Base-by-base conservation (phyloP, 2,797 vertebrate species). In the Cygnus olor region DNA sequence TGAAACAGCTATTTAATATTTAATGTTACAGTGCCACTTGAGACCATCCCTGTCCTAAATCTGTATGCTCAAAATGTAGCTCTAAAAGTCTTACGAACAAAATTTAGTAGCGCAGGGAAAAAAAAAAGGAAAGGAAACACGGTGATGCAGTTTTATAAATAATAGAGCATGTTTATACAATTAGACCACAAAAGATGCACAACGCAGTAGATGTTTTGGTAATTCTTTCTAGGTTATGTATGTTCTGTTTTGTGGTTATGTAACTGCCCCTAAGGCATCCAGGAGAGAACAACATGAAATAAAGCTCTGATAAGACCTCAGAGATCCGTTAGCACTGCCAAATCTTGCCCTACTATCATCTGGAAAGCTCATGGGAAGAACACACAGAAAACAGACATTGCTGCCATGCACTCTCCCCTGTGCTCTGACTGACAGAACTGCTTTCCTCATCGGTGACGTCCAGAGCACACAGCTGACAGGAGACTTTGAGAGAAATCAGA, bases 1-100 rank as follows among this genome's bases (percentile, higher is more conserved):
- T 94, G 86, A 87, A 96, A 78, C 53, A 94, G 80, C 89, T 95
- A 87, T 79, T 97, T 95, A 97, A 97, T 96, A 97, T 95, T 97
- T 96, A 96, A 95, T 91, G 77, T 85, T 96, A 94, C 24, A 86
- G 80, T 78, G 74, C 40, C 89, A 94, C 72, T 96, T 92, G 92
- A 96, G 93, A 97, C 44, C 42, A 65, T 60, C 70, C 57, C 74
- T 94, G 90, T 79, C 88, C 90, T 96, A 91, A 94, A 97, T 95
- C 82, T 70, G 58, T 63, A 94, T 49, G 76, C 80, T 95, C 80
- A 89, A 95, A 87, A 91, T 15, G 60, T 45, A 85, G 45, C 74
- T 96, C 80, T 77, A 65, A 77, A 97, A 96, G 68, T 71, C 64
- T 88, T 94, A 66, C 80, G 63, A 95, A 73, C 51, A 95, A 96